Base-by-base conservation (phyloP, 2,797 vertebrate genomes). In the Sebastes aleutianus region DNA sequence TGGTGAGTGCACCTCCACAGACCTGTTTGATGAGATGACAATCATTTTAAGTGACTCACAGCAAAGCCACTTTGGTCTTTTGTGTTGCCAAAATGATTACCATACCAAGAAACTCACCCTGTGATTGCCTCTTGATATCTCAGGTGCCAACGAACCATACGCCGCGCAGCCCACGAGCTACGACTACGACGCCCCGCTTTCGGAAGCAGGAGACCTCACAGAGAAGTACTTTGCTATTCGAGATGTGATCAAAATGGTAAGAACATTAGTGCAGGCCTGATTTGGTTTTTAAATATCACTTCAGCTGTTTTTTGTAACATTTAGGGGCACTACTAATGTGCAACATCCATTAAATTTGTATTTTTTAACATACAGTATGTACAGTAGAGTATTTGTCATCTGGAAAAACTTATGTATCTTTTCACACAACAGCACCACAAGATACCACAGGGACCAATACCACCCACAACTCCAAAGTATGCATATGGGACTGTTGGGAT, bases 131-230 rank as follows among this genome's bases (percentile, higher is more conserved):
- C 20, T 36, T 63, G 8, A 50, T 61, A 5, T 16, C 27, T 76
- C 31, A 99, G 98, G 98, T 50, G 98, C 98, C 74, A 98, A 99
- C 79, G 81, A 74, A 5, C 97, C 97, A 0, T 99, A 96, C 18
- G 58, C 74, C 20, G 57, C 98, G 0, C 97, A 99, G 84, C 97
- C 98, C n/a, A 99, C 98, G 5, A 99, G 97, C 91, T 99, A 99
- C 2, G 98, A 99, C 93, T 99, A 97, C 2, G 96, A 99, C 0
- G 96, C 98, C 67, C 98, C 97, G 0, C 94, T 99, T 73, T 96
- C 96, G 0, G 98, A 99, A 92, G 97, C 98, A 0, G 98, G 98
- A 69, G 98, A 99, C 89, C 96, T 98, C 80, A 99, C 98, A 1
- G 94, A 97, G 67, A 99, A 99, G 73, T 99, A 98, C 86, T 99